Percentiles rank a stretch among this genome's conserved stretches.
Evolutionary conservation across 2,797 vertebrate species (phyloP).

Genomic region (Sorex maritimensis): DNA sequence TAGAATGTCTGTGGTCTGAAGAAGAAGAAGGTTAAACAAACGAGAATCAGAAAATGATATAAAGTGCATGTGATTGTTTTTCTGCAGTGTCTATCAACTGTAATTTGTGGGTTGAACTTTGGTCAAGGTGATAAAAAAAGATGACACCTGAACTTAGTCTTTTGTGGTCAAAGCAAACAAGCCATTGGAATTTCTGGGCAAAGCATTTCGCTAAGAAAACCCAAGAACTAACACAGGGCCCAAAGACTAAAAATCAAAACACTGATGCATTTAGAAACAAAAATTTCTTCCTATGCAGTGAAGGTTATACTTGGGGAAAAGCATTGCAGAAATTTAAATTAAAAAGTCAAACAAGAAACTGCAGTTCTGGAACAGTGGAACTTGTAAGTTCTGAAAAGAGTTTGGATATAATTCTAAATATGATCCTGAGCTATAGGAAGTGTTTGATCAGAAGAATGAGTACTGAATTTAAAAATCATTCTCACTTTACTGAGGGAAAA

Average conservation of each 20-base stretch:
- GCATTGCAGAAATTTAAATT: too few species aligned
- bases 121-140: not conserved
- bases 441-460: not conserved
- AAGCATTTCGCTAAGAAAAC: conserved; percentile 23
- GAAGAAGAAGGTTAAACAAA: too few species aligned
- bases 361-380: too few species aligned
- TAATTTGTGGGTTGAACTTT: not conserved
- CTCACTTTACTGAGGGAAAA: not conserved
- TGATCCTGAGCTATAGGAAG: not conserved
- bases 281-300: too few species aligned
- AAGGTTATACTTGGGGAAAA: not conserved
- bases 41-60: not conserved
- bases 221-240: not conserved
- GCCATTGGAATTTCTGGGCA: not conserved
- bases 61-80: not conserved
- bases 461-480: not conserved
- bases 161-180: conserved; percentile 9
- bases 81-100: not conserved
- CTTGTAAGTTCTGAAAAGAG: not conserved
- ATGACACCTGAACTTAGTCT: not conserved
- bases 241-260: not conserved
- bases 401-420: not conserved
- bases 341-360: not conserved
- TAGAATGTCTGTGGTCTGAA: too few species aligned
- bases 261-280: not conserved